Evolutionary conservation across 2,888 invertebrate genomes (phyloP).

Genomic region (Dioctria rufipes): DNA sequence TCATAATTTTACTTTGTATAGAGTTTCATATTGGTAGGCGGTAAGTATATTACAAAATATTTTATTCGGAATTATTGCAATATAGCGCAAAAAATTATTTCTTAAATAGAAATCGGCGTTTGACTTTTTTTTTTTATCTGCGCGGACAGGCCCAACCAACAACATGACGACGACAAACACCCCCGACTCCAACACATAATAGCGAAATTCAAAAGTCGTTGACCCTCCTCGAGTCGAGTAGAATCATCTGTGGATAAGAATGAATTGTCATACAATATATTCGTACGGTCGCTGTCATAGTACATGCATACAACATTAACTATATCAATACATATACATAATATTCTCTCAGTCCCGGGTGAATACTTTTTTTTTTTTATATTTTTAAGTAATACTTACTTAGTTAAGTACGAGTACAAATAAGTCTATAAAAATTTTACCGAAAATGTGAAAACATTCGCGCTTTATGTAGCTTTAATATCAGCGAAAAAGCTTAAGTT

Average conservation of each 20-base stretch:
- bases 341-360: neutral
- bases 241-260: constrained; percentile 12
- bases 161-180: constrained; percentile 28
- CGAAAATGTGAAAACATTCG: constrained; percentile 26
- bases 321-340: no score
- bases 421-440: neutral
- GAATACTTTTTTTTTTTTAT: neutral
- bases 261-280: constrained; percentile 9
- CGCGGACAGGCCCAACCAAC: neutral
- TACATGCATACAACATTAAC: no score
- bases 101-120: neutral
- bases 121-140: constrained; percentile 25
- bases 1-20: no score
- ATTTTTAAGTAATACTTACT: neutral
- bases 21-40: no score
- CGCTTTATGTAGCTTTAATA: neutral
- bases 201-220: constrained; percentile 38
- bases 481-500: neutral
- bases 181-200: constrained; percentile 13
- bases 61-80: neutral
- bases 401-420: no score
- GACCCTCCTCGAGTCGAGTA: constrained; percentile 16
- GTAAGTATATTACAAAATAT: constrained; percentile 16
- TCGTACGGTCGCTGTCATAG: no score
- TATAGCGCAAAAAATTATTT: no score